These are phyloP conservation scores for Hirtodrosophila cameraria DNA, from an alignment of 2,888 invertebrate species.

Conservation along the genomic window DNA sequence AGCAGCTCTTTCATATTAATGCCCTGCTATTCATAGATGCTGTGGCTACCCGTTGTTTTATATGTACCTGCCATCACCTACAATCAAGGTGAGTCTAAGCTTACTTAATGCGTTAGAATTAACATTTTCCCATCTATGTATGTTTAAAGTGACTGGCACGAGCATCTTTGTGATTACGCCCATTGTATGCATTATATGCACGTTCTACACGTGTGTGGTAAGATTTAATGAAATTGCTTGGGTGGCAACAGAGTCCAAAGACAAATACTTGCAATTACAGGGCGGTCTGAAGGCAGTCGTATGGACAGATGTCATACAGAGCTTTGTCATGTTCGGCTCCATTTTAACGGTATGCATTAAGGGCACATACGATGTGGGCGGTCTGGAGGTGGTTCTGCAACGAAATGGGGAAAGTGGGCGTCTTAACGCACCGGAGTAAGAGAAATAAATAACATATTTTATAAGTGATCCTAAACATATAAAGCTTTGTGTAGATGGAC, in stretches of 20 bases:
- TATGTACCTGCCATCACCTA: conserved; percentile 91
- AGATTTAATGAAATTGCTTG: conserved; percentile 78
- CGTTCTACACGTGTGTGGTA: conserved; percentile 96
- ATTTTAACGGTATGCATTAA: conserved; percentile 90
- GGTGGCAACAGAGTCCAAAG: neutral
- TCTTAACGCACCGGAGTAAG: conserved; percentile 89
- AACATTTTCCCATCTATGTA: neutral
- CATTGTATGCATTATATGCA: conserved; percentile 90
- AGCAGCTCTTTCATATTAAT: neutral
- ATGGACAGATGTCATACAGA: conserved; percentile 93
- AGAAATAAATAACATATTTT: conserved; percentile 13
- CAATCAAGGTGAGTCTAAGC: conserved; percentile 87
- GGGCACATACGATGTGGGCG: conserved; percentile 90
- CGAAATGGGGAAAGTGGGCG: conserved; percentile 89
- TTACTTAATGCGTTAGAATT: conserved; percentile 7
- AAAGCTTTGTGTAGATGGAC: conserved; percentile 87
- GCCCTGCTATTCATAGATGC: conserved; percentile 55
- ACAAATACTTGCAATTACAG: conserved; percentile 81
- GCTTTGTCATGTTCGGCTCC: conserved; percentile 90
- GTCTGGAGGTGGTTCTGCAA: conserved; percentile 87
- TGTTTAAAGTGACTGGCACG: conserved; percentile 86
- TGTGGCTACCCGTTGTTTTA: conserved; percentile 84
- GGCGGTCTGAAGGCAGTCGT: conserved; percentile 92
- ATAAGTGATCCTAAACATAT: neutral
- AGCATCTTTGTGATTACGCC: conserved; percentile 92